Base-by-base conservation (phyloP, 2,113 vertebrate genomes). In the Emydura subglobosa region DNA sequence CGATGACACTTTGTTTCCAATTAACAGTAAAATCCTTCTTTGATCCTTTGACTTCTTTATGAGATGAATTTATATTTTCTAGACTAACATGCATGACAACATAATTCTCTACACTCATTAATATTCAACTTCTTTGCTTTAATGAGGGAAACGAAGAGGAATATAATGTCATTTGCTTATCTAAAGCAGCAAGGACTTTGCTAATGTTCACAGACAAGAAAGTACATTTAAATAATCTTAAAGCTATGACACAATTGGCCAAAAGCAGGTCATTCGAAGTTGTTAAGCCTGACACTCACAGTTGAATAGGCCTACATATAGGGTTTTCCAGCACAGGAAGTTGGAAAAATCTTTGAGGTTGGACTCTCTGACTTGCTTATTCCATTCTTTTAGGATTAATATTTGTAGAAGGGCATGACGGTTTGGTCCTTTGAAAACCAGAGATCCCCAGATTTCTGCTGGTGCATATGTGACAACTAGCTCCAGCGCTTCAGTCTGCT, bases 31-130 rank as follows among this genome's bases (percentile, higher is more conserved):
- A 98, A 98, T 97, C 90, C 92, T 96, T 90, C 96, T 98, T 98
- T 98, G 96, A 98, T 98, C 96, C 88, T 96, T 98, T 97, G 96
- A 97, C 96, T 97, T 97, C 93, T 98, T 98, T 97, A 98, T 97
- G 94, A 91, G 95, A 98, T 97, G 87, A 98, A 98, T 98, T 98
- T 98, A 97, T 98, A 98, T 98, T 98, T 98, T 97, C 96, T 96
- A 98, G 93, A 96, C 96, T 98, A 98, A 98, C 97, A 98, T 94
- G 93, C 96, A 98, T 98, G 98, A 98, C 97, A 98, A 98, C 97
- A 97, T 98, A 98, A 96, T 98, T 98, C 92, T 98, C 89, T 97
- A 97, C 96, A 96, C 86, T 98, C 91, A 97, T 98, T 98, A 98
- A 97, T 98, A 97, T 97, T 98, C 97, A 92, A 90, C 92, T 96